Base-by-base conservation (phyloP, 2,888 invertebrate genomes). In the Caenorhabditis doughertyi region DNA sequence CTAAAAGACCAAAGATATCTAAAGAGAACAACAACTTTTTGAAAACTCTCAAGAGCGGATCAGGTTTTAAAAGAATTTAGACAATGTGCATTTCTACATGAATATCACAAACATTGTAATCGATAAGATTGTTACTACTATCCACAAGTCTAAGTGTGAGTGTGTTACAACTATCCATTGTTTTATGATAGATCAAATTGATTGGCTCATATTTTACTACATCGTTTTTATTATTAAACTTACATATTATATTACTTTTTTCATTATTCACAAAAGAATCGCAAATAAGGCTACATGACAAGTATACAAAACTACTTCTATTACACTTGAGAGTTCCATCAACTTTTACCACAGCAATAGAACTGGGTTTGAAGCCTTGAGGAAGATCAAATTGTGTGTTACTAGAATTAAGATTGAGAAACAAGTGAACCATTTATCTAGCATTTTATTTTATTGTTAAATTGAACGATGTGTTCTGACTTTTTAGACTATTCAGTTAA, bases 401-500 rank as follows among this genome's bases (percentile, higher is more conserved):
- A n/a, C n/a, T 27, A 1, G 53, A 55, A 0, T 16, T 13, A 0
- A 55, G 13, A 4, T 55, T n/a, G 9, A 55, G 53, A 55, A 55
- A 55, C 1, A 55, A 13, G 35, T 49, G 35, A 55, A 49, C 49
- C 68, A 47, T 68, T 49, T 47, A 68, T 55, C n/a, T n/a, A n/a
- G n/a, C n/a, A n/a, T n/a, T n/a, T n/a, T n/a, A n/a, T n/a, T n/a
- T n/a, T n/a, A n/a, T n/a, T n/a, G n/a, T n/a, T 68, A 32, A 29
- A 55, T 68, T 29, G 4, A 21, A 64, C 55, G 11, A 62, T 42
- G 25, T 21, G 13, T 13, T 23, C 23, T 55, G 74, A 76, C 7
- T 76, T 76, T 27, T 56, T 2, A 55, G 79, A 72, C 27, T 79
- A 65, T 39, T 67, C 72, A 65, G 35, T 82, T 53, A 81, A 85